Evolutionary conservation across 1,140 invertebrate species (phyloP).

Genomic region (Coenobita brevimanus): DNA sequence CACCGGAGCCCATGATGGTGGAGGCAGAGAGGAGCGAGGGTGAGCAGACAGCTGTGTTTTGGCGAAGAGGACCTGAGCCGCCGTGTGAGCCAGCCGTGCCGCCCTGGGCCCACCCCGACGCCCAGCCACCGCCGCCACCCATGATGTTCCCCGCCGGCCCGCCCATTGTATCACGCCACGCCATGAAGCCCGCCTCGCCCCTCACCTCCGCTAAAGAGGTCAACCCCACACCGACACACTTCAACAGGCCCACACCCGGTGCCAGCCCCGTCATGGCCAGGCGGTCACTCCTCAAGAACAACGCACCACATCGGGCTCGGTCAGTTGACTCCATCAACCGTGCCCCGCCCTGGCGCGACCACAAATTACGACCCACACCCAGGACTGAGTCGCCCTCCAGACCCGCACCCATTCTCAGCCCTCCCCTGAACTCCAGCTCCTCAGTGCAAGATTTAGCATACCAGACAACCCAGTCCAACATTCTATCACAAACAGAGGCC

Average conservation of each 20-base stretch:
- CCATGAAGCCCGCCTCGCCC: constrained; percentile 22
- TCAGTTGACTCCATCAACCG: constrained; percentile 35
- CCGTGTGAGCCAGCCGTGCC: constrained; percentile 17
- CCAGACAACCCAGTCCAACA: too few relatives aligned
- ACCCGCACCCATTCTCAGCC: neutral
- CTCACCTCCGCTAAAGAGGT: constrained; percentile 10
- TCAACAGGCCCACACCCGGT: constrained; percentile 52
- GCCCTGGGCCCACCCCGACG: constrained; percentile 59
- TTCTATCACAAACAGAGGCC: too few relatives aligned
- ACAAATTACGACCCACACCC: constrained; percentile 3
- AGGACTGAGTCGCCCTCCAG: constrained; percentile 35
- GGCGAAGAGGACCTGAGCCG: neutral
- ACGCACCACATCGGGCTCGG: constrained; percentile 8
- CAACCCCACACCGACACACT: constrained; percentile 32
- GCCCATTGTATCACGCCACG: neutral
- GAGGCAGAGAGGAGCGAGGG: too few relatives aligned
- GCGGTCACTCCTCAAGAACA: constrained; percentile 33
- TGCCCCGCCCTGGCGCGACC: constrained; percentile 16
- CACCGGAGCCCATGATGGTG: too few relatives aligned
- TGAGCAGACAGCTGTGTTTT: too few relatives aligned
- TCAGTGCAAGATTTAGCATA: too few relatives aligned
- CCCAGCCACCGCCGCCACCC: constrained; percentile 58
- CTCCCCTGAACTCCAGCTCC: neutral
- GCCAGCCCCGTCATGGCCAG: constrained; percentile 44
- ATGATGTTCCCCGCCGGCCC: constrained; percentile 18